These are phyloP conservation scores for Ephialtes manifestator DNA, from an alignment of 2,888 invertebrate genomes.

Conservation along the genomic window DNA sequence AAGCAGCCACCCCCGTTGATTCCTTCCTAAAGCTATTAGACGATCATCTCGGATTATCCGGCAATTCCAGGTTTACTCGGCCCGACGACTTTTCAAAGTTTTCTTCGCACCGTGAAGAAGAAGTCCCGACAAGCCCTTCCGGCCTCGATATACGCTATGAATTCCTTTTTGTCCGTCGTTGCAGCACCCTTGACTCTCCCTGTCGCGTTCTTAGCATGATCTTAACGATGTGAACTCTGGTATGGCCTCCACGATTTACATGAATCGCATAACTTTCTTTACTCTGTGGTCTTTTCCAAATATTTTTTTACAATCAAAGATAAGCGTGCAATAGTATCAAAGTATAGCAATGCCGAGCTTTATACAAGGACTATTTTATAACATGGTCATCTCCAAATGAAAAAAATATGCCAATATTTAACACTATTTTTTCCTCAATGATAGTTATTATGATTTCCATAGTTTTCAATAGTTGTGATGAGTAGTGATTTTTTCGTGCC, in stretches of 20 bases:
- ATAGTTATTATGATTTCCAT: no score
- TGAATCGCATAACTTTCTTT: not conserved
- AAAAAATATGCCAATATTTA: not conserved
- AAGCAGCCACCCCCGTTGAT: conserved; percentile 83
- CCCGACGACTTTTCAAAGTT: conserved; percentile 84
- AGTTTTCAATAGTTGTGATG: no score
- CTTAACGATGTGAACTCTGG: not conserved
- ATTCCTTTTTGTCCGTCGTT: conserved; percentile 25
- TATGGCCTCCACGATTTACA: conserved; percentile 22
- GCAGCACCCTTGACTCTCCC: not conserved
- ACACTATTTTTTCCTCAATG: not conserved
- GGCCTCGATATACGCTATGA: conserved; percentile 5
- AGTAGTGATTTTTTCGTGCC: no score
- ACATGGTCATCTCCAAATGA: not conserved
- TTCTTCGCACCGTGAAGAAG: conserved; percentile 72
- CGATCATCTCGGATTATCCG: conserved; percentile 86
- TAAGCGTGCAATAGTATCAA: not conserved
- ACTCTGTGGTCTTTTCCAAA: not conserved
- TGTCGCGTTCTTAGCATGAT: not conserved
- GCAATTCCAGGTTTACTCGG: conserved; percentile 81
- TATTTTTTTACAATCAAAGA: not conserved
- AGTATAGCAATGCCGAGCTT: not conserved
- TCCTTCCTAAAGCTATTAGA: conserved; percentile 86
- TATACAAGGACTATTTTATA: not conserved
- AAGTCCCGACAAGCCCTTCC: conserved; percentile 24